Conservation (phyloP, 1,140 invertebrate species). For the Nasonia longicornis region DNA sequence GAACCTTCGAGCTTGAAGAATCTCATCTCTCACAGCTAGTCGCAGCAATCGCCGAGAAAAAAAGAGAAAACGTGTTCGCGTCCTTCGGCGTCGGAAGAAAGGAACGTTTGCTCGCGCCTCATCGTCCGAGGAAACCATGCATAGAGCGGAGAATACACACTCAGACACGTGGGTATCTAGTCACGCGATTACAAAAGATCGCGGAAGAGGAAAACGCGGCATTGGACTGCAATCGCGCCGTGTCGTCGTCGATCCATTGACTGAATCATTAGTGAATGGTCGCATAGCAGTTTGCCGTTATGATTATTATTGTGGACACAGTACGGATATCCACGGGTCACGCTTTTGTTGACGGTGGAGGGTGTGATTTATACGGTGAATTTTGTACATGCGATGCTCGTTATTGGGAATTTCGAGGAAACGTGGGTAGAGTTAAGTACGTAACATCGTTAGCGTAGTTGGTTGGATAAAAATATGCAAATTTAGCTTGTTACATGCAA, state of each 20-base stretch:
- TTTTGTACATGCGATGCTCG: too few relatives aligned
- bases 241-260: slow-evolving; percentile 1
- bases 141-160: background rate
- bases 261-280: background rate
- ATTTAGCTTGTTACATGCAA: too few relatives aligned
- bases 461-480: too few relatives aligned
- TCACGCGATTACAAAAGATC: slow-evolving; percentile 19
- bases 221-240: background rate
- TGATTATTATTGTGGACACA: background rate
- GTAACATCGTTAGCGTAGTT: too few relatives aligned
- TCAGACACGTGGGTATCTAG: background rate
- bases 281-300: background rate
- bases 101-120: background rate
- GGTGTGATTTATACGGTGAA: too few relatives aligned
- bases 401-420: too few relatives aligned
- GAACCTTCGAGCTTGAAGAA: background rate
- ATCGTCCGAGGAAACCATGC: background rate
- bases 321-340: background rate
- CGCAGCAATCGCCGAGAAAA: background rate
- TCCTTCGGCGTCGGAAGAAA: slow-evolving; percentile 18
- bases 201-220: slow-evolving; percentile 19
- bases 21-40: too few relatives aligned
- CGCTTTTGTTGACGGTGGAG: background rate
- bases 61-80: background rate
- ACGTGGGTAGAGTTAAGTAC: too few relatives aligned